These are phyloP conservation scores for Ditylenchus dipsaci DNA, from an alignment of 1,140 invertebrate genomes.

Conservation along the genomic window DNA sequence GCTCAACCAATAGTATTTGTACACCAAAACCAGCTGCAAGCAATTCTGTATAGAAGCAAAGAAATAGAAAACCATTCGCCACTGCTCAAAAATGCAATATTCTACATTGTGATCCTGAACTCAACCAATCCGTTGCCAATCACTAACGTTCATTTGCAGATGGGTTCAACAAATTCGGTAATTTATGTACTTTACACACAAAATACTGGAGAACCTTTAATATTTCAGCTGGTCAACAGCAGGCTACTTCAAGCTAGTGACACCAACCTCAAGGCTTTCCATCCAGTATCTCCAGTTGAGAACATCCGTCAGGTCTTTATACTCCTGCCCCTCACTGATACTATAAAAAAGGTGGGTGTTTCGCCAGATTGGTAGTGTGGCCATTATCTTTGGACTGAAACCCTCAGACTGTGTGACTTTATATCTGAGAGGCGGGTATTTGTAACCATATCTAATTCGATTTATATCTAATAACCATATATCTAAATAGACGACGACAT, in stretches of 20 bases:
- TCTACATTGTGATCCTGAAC: conserved; percentile 1
- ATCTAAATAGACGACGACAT: too few relatives aligned
- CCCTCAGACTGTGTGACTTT: too few relatives aligned
- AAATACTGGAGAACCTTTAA: too few relatives aligned
- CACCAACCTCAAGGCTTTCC: conserved; percentile 6
- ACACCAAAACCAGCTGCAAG: conserved; percentile 10
- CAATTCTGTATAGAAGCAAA: background rate
- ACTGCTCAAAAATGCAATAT: background rate
- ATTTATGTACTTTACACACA: too few relatives aligned
- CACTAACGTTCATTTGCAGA: conserved; percentile 2
- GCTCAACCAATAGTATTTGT: conserved; percentile 13
- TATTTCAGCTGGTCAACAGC: conserved; percentile 12
- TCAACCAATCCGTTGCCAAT: conserved; percentile 2
- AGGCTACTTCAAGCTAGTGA: background rate
- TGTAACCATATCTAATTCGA: too few relatives aligned
- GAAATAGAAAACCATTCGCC: background rate
- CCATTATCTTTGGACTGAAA: too few relatives aligned
- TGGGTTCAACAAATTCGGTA: conserved; percentile 14
- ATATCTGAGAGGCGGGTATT: too few relatives aligned
- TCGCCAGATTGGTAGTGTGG: too few relatives aligned
- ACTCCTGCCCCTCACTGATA: conserved; percentile 6
- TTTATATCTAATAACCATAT: too few relatives aligned
- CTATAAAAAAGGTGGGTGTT: background rate
- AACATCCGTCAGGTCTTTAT: conserved; percentile 17
- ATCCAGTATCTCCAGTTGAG: conserved; percentile 12